Base-by-base conservation (phyloP, 1,140 invertebrate genomes). In the Akabosia matsudoensis region DNA sequence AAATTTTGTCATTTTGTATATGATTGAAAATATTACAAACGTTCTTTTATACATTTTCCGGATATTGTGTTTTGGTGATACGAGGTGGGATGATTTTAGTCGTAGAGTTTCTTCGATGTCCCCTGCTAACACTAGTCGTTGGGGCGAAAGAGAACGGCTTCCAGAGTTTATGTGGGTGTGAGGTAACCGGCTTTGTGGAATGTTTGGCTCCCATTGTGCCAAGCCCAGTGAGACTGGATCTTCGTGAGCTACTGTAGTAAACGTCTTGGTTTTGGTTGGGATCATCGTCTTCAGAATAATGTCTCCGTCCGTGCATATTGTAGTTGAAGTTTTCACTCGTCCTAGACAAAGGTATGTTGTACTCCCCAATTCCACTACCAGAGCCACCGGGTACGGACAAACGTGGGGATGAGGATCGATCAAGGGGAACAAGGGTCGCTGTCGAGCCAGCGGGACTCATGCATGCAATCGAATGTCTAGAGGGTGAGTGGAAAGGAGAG, bases 111-210 rank as follows among this genome's bases (percentile, higher is more conserved):
- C 26, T 30, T 13, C 24, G 22, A 37, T 14, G 22, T 26, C 73
- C 24, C 34, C 74, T 30, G 64, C 70, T 75, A 33, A 74, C n/a
- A n/a, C n/a, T n/a, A 14, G 33, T 7, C 1, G 76, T 51, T 26
- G 80, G 80, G 28, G 80, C 78, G 24, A 73, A 78, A 2, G 78
- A 78, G 31, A 81, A 81, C 0, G 72, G 78, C 72, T 81, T 81
- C 80, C 80, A 81, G 22, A 72, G 61, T 71, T 79, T 79, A 61
- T 76, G 74, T 14, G 75, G 75, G 22, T 74, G 73, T 3, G 74
- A 33, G 16, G 37, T n/a, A 33, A 56, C 7, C 45, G 13, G 51
- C 45, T 64, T 45, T 52, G 33, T 22, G 18, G 37, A 18, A 18
- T 37, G 14, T 31, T 26, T 74, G 37, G n/a, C 3, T 56, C 73